Percentiles rank a stretch among this genome's conserved stretches.
Conservation (phyloP, 35 echinoderm and acorn worm species). For the Acanthaster planci region DNA sequence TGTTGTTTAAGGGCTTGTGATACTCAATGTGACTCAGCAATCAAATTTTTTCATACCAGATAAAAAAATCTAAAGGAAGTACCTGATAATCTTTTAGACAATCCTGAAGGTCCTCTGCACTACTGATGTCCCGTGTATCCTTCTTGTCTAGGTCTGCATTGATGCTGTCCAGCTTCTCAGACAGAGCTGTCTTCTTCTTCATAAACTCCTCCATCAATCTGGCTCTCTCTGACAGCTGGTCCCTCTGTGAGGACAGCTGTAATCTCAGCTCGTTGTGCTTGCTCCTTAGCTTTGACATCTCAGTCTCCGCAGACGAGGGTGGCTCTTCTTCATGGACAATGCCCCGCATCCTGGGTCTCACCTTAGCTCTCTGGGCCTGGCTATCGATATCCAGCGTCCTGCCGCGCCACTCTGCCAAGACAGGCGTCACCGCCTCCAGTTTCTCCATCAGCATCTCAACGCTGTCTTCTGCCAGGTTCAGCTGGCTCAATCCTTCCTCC, state of each 20-base stretch:
- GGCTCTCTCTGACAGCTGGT: constrained; percentile 11
- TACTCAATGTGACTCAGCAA: no score
- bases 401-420: constrained; percentile 24
- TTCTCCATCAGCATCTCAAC: constrained; percentile 20
- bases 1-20: no score
- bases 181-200: constrained; percentile 26
- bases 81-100: constrained; percentile 10
- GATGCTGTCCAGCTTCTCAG: constrained; percentile 17
- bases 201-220: constrained; percentile 40
- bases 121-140: neutral
- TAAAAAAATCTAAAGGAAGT: neutral
- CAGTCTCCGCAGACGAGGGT: constrained; percentile 16
- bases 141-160: constrained; percentile 34
- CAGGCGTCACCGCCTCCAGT: neutral
- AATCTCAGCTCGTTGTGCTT: constrained; percentile 22
- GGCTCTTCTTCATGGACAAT: neutral
- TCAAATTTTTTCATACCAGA: no score
- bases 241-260: constrained; percentile 16
- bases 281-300: constrained; percentile 25
- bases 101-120: neutral
- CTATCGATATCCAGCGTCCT: constrained; percentile 39
- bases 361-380: constrained; percentile 36
- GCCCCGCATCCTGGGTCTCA: constrained; percentile 18
- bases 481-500: constrained; percentile 1
- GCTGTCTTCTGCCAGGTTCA: neutral